A percentile compares a stretch with the other conserved stretches of the same genome.
Evolutionary conservation across 2,113 vertebrate genomes (phyloP).

Genomic region (Varanus salvator): DNA sequence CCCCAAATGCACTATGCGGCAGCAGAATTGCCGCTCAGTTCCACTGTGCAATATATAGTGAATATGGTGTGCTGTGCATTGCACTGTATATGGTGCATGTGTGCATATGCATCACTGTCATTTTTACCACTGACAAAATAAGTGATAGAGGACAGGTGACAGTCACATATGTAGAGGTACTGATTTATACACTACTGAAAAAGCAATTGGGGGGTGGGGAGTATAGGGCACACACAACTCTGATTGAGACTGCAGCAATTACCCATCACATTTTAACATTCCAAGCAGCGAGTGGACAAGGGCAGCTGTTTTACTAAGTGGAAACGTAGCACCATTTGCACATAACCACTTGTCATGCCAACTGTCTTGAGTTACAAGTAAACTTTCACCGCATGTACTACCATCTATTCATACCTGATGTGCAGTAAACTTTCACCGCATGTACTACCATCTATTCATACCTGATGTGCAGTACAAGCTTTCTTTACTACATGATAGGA

Average conservation of each 20-base stretch:
- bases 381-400: neutral
- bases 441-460: neutral
- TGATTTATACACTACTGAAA: neutral
- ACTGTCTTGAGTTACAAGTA: neutral
- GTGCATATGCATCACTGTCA: too few relatives aligned
- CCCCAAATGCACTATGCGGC: neutral
- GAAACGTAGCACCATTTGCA: neutral
- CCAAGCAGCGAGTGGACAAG: neutral
- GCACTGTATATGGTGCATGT: too few relatives aligned
- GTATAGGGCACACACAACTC: neutral
- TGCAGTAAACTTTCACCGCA: neutral
- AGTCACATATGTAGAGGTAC: neutral
- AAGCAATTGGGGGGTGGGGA: neutral
- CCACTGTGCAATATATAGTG: too few relatives aligned
- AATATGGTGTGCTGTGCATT: too few relatives aligned
- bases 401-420: neutral
- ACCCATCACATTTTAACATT: neutral
- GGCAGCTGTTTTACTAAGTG: neutral
- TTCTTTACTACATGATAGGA: neutral
- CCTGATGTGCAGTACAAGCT: neutral
- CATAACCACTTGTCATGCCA: neutral
- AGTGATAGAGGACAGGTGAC: too few relatives aligned
- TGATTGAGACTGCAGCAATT: neutral
- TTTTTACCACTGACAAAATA: too few relatives aligned
- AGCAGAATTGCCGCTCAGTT: too few relatives aligned